These are phyloP conservation scores for Uloborus plumipes DNA, from an alignment of 2,888 invertebrate genomes.

Conservation along the genomic window DNA sequence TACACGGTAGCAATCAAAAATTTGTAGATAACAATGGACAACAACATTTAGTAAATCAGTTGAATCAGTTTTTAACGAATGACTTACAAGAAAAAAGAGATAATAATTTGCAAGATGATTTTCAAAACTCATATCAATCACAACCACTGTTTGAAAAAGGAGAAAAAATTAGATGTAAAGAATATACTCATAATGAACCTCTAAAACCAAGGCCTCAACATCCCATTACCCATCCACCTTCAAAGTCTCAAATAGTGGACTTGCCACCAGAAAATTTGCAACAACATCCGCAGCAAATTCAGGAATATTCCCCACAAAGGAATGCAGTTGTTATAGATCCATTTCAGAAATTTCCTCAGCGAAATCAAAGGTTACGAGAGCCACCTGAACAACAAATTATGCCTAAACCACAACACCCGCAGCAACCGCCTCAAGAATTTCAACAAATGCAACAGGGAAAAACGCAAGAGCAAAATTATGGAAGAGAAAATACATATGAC, in stretches of 20 bases:
- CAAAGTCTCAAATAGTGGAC: conserved; percentile 8
- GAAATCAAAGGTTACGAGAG: conserved; percentile 39
- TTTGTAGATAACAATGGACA: neutral
- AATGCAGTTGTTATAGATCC: neutral
- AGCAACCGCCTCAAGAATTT: conserved; percentile 29
- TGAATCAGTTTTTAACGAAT: neutral
- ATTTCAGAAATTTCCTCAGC: conserved; percentile 21
- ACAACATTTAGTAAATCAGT: neutral
- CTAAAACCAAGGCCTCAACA: conserved; percentile 48
- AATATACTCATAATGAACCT: conserved; percentile 15
- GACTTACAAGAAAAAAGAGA: neutral
- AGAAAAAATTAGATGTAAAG: neutral
- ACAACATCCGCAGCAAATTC: conserved; percentile 25
- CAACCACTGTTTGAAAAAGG: conserved; percentile 12
- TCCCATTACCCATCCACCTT: conserved; percentile 22
- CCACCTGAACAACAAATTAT: conserved; percentile 37
- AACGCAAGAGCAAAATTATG: neutral
- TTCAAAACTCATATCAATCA: neutral
- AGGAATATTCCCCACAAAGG: conserved; percentile 5
- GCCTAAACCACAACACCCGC: conserved; percentile 50
- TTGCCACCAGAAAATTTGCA: neutral
- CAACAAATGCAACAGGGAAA: neutral
- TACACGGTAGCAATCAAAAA: neutral
- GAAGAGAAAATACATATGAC: too few species aligned
- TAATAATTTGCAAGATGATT: neutral